Percentiles rank a stretch among this genome's conserved stretches.
These are phyloP conservation scores for Masticophis lateralis DNA, from an alignment of 2,797 vertebrate genomes.

Conservation along the genomic window DNA sequence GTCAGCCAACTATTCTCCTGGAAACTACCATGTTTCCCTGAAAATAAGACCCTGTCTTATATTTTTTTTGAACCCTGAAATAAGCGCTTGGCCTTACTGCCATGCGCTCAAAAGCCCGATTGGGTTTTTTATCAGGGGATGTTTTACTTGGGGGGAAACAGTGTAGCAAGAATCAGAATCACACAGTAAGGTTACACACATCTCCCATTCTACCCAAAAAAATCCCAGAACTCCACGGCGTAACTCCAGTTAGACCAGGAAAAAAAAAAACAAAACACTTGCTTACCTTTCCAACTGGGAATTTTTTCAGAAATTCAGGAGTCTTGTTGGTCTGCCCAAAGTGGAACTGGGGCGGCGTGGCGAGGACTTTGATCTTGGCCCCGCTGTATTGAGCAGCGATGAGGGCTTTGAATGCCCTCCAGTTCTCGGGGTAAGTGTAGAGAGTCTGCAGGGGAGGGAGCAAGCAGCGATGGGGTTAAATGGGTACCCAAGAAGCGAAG, in stretches of 20 bases:
- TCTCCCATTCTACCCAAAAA: neutral
- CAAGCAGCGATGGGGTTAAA: rapidly evolving
- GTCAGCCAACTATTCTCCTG: neutral
- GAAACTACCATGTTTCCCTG: neutral
- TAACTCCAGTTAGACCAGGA: rapidly evolving
- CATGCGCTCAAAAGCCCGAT: too few species aligned
- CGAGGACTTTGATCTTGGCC: constrained; percentile 82
- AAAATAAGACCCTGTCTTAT: too few species aligned
- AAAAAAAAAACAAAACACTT: rapidly evolving
- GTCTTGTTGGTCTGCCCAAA: constrained; percentile 93
- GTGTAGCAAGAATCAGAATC: neutral
- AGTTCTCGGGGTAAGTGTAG: constrained; percentile 96
- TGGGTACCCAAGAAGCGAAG: neutral
- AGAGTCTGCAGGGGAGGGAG: constrained; percentile 77
- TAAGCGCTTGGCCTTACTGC: too few species aligned
- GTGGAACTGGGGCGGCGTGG: constrained; percentile 86
- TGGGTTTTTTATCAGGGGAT: too few species aligned
- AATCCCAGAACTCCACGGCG: neutral
- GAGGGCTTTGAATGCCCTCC: constrained; percentile 93
- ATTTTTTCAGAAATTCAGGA: constrained; percentile 88
- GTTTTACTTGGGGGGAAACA: too few species aligned
- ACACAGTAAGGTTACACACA: too few species aligned
- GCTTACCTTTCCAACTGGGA: constrained; percentile 89
- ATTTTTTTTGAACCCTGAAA: too few species aligned
- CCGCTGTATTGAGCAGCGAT: constrained; percentile 94